Evolutionary conservation across 2,113 vertebrate species (phyloP).

Genomic region (Canis aureus): DNA sequence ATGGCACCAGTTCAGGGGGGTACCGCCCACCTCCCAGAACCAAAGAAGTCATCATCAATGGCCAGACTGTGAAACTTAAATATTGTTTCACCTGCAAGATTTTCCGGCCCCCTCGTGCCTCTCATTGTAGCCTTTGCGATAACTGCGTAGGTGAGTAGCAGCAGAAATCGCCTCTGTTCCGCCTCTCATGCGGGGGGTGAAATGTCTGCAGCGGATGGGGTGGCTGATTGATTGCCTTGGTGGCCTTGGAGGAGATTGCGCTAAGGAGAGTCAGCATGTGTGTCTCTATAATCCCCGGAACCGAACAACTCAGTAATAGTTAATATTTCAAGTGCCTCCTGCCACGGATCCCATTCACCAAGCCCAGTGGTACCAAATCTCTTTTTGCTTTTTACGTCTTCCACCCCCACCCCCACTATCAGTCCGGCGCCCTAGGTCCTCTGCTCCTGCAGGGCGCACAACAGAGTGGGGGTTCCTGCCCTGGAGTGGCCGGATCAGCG

Average conservation of each 20-base stretch:
- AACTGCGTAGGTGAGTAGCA: conserved; percentile 97
- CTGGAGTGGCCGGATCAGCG: too few relatives aligned
- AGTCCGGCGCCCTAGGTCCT: background rate
- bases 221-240: background rate
- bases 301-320: accelerated
- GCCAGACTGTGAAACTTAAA: conserved; percentile 98
- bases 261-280: background rate
- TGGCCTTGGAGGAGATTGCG: background rate
- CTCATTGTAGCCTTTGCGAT: conserved; percentile 99
- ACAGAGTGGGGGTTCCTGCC: background rate
- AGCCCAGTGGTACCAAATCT: background rate
- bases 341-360: accelerated
- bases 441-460: background rate
- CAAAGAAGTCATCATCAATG: conserved; percentile 97
- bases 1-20: conserved; percentile 94
- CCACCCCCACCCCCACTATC: accelerated
- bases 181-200: background rate
- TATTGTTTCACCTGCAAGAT: conserved; percentile 99
- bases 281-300: background rate
- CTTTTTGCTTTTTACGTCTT: background rate
- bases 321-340: background rate
- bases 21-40: conserved; percentile 98
- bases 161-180: background rate
- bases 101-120: conserved; percentile 98
- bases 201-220: background rate